Percentiles rank a stretch among this genome's conserved stretches.
Evolutionary conservation across 2,113 vertebrate species (phyloP).

Genomic region (Mustelus asterias): DNA sequence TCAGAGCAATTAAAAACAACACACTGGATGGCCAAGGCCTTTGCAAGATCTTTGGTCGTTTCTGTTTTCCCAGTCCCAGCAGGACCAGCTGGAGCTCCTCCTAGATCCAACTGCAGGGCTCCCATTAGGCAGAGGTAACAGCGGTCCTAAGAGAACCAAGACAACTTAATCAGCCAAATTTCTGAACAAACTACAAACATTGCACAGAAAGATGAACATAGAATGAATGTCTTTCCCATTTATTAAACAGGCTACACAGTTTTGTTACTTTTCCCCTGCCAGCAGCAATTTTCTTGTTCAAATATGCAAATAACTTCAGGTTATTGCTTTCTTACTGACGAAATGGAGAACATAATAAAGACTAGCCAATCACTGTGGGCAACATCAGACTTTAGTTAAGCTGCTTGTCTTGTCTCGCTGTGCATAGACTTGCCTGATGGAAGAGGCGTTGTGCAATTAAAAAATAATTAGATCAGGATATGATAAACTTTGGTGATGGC

Average conservation of each 20-base stretch:
- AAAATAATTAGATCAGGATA: neutral
- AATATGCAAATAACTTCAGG: neutral
- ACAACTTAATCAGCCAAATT: neutral
- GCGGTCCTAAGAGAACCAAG: constrained; percentile 57
- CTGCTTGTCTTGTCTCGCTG: neutral
- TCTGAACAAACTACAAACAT: neutral
- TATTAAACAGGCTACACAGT: neutral
- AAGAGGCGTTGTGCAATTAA: neutral
- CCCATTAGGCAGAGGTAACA: constrained; percentile 83
- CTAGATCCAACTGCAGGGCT: constrained; percentile 75
- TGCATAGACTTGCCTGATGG: neutral
- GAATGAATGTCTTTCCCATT: neutral
- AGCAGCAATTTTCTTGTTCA: neutral
- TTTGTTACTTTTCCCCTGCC: neutral
- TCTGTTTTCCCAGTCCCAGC: constrained; percentile 83
- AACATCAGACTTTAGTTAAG: neutral
- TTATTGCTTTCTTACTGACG: neutral
- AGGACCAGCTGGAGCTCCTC: constrained; percentile 77
- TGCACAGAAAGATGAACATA: neutral
- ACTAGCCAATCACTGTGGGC: neutral
- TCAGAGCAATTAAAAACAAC: constrained; percentile 87
- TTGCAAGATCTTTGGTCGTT: constrained; percentile 79
- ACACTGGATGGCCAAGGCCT: constrained; percentile 79
- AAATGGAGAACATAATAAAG: neutral
- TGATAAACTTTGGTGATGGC: too few relatives aligned